Percentiles rank a stretch among this genome's conserved stretches.
Conservation (phyloP, 2,888 invertebrate genomes). For the Macropis europaea region DNA sequence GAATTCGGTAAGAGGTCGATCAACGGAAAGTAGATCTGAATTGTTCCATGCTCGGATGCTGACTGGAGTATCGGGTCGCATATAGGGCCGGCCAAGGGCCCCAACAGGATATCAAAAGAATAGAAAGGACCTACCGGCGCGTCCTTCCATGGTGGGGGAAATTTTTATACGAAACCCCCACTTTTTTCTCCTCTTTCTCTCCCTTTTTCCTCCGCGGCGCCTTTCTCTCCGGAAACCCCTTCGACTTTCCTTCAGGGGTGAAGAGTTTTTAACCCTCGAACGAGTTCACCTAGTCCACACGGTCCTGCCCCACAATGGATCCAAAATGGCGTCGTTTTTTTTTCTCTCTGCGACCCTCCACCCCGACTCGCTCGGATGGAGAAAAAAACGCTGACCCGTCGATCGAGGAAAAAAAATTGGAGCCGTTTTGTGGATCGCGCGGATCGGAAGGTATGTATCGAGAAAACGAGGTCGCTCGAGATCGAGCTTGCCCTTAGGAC, state of each 20-base stretch:
- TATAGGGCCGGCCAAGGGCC: slow-evolving; percentile 62
- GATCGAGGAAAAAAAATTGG: slow-evolving; percentile 40
- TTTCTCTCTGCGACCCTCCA: slow-evolving; percentile 26
- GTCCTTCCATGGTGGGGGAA: slow-evolving; percentile 65
- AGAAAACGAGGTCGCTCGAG: slow-evolving; percentile 4
- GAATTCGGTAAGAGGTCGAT: slow-evolving; percentile 24
- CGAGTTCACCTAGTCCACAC: slow-evolving; percentile 25
- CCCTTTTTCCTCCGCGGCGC: neutral
- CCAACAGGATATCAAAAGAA: slow-evolving; percentile 78
- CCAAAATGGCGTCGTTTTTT: slow-evolving; percentile 58
- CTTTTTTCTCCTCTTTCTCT: slow-evolving; percentile 36
- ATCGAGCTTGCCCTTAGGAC: slow-evolving; percentile 14
- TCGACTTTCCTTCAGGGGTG: slow-evolving; percentile 63
- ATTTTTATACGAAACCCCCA: slow-evolving; percentile 70
- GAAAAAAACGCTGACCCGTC: slow-evolving; percentile 21
- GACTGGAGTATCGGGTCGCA: slow-evolving; percentile 71
- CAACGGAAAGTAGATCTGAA: slow-evolving; percentile 51
- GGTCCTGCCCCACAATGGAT: slow-evolving; percentile 64
- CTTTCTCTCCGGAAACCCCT: slow-evolving; percentile 44
- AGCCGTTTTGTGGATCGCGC: slow-evolving; percentile 35
- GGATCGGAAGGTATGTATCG: neutral
- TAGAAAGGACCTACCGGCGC: slow-evolving; percentile 74
- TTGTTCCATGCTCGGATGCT: slow-evolving; percentile 78
- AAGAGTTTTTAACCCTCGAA: slow-evolving; percentile 70
- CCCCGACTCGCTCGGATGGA: slow-evolving; percentile 8